Base-by-base conservation (phyloP, 2,888 invertebrate species). In the Arge pagana region DNA sequence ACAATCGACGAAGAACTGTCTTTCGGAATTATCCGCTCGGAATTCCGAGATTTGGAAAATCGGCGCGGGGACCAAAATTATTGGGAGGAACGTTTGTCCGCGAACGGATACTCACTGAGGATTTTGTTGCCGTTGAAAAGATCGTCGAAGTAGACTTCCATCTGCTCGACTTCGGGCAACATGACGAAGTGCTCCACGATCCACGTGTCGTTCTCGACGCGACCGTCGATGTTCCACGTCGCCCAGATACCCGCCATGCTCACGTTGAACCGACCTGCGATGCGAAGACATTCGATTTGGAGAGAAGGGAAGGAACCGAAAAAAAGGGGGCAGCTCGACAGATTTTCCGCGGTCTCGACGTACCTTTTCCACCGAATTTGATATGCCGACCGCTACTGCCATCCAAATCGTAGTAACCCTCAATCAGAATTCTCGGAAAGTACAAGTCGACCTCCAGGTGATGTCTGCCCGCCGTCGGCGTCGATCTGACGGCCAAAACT, bases 101-200 rank as follows among this genome's bases (percentile, higher is more conserved):
- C n/a, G n/a, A n/a, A n/a, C n/a, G n/a, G n/a, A 23, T 50, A 81
- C 86, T 83, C 76, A 88, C 88, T 87, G 50, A 88, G 72, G 31
- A 81, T 81, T 2, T 79, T 77, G 63, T 85, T 84, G 62, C 86
- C 83, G 50, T 82, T 80, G 64, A 84, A 81, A 6, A 84, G 65
- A 53, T 86, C 86, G 23, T 78, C 80, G 43, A 86, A 79, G 64
- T 79, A 79, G 18, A 85, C 74, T 53, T 79, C 80, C 82, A 88
- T 81, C 53, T 80, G 80, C 13, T 83, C 83, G 11, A 88, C 78
- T 64, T 85, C 85, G 3, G 88, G 87, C 26, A 80, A 77, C 76
- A 85, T 77, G 66, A 81, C 81, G 65, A 86, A 84, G 11, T 82
- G 81, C 18, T 81, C 70, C 10, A 75, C 50, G 4, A 67, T 56